These are phyloP conservation scores for Corynorhinus townsendii DNA, from an alignment of 2,113 vertebrate species.

Conservation along the genomic window DNA sequence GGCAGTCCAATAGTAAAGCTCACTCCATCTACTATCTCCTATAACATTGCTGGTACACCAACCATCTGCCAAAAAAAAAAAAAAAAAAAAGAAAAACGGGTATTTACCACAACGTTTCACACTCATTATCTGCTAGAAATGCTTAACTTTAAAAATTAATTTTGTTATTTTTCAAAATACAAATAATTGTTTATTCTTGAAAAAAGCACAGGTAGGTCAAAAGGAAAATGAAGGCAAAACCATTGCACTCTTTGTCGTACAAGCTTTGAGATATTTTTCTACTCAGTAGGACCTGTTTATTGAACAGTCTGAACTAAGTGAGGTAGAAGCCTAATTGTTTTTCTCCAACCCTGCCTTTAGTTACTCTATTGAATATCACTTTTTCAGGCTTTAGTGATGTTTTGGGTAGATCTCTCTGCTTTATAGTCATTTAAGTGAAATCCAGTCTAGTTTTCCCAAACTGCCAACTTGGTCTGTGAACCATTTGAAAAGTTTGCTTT, in stretches of 20 bases:
- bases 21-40: not conserved
- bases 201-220: not conserved
- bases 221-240: not conserved
- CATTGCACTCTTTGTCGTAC: not conserved
- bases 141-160: not conserved
- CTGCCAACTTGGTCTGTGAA: not conserved
- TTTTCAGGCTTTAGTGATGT: not conserved
- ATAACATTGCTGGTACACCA: not conserved
- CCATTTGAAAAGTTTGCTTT: not conserved
- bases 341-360: not conserved
- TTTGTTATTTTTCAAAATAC: not conserved
- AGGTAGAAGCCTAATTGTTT: not conserved
- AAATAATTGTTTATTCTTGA: not conserved
- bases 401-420: not conserved
- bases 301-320: not conserved
- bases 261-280: not conserved
- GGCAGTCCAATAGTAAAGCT: not conserved
- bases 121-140: not conserved
- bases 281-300: not conserved
- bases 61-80: not conserved
- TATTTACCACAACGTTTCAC: not conserved
- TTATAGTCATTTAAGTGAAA: not conserved
- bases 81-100: not conserved
- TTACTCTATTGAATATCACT: not conserved
- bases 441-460: not conserved